A percentile compares a stretch with the other conserved stretches of the same genome.
Evolutionary conservation across 2,797 vertebrate genomes (phyloP).

Genomic region (Poeciliopsis paucimaculata): DNA sequence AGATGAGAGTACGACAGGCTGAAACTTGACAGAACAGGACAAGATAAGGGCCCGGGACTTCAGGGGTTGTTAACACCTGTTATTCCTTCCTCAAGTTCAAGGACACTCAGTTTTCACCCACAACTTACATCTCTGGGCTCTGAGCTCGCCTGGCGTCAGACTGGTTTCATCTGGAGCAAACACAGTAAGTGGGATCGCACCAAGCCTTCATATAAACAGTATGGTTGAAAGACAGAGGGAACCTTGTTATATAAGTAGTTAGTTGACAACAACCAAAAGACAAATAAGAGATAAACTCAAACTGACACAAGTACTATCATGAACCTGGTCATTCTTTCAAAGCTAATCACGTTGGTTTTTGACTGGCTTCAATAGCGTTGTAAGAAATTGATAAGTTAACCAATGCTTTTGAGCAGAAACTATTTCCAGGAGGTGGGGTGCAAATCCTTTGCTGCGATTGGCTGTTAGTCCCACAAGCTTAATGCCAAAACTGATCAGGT

Average conservation of each 20-base stretch:
- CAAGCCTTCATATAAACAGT: constrained; percentile 29
- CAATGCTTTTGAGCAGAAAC: constrained; percentile 53
- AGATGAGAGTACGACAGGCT: constrained; percentile 24
- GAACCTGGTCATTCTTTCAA: constrained; percentile 13
- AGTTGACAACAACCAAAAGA: constrained; percentile 26
- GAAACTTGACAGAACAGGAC: constrained; percentile 71
- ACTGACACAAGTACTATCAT: background rate
- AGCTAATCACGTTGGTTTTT: constrained; percentile 22
- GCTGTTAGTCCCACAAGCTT: constrained; percentile 49
- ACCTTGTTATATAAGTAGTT: constrained; percentile 32
- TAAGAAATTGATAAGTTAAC: constrained; percentile 46
- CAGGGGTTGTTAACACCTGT: constrained; percentile 62
- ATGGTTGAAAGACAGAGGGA: constrained; percentile 8
- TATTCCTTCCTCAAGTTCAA: constrained; percentile 73
- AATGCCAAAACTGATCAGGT: constrained; percentile 20
- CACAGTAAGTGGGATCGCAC: constrained; percentile 36
- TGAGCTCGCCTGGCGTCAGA: constrained; percentile 35
- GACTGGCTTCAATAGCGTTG: constrained; percentile 50
- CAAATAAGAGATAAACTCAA: constrained; percentile 29
- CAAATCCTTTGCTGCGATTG: constrained; percentile 67
- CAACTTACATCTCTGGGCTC: constrained; percentile 2
- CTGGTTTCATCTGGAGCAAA: constrained; percentile 65
- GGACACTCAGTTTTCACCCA: constrained; percentile 45
- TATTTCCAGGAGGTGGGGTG: constrained; percentile 67
- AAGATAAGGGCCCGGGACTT: constrained; percentile 57